Base-by-base conservation (phyloP, 2,888 invertebrate species). In the Athalia circularis region DNA sequence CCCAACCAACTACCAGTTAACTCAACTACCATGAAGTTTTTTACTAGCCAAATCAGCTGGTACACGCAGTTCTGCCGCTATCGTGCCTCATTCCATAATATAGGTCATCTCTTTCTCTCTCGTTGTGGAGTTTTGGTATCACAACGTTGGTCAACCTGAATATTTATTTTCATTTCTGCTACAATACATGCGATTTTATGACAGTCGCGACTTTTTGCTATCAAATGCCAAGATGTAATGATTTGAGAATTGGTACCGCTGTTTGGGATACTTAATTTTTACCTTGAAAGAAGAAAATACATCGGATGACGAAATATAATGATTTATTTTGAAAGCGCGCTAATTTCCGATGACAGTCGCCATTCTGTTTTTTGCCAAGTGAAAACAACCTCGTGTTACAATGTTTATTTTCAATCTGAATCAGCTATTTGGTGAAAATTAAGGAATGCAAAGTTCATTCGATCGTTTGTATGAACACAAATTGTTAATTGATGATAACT, bases 31-130 rank as follows among this genome's bases (percentile, higher is more conserved):
- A 59, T 79, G 83, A 81, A 80, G 70, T 68, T 57, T 59, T 72
- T 59, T 61, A 74, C 65, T 45, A 45, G 64, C 57, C 7, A 74
- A 61, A 78, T 80, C 83, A 83, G 81, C 81, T 81, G 80, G 77
- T 65, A 65, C 67, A 64, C 54, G 62, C 75, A 75, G 61, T 75
- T 75, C 62, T 50, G 62, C 48, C 75, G 50, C 75, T 43, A 5
- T 52, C 50, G 48, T 67, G 9, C 13, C 50, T 15, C 50, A 11
- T 67, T 67, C 67, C 7, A 43, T n/a, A n/a, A n/a, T n/a, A n/a
- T 2, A 47, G n/a, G 13, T 47, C 65, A 43, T 43, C 52, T 52
- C 54, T n/a, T 15, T 47, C 67, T 67, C 67, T n/a, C 65, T 43
- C 64, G 5, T 7, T 52, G 3, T 70, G 70, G 70, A 52, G 54